Conservation (phyloP, 2,113 vertebrate genomes). For the Athene cunicularia region DNA sequence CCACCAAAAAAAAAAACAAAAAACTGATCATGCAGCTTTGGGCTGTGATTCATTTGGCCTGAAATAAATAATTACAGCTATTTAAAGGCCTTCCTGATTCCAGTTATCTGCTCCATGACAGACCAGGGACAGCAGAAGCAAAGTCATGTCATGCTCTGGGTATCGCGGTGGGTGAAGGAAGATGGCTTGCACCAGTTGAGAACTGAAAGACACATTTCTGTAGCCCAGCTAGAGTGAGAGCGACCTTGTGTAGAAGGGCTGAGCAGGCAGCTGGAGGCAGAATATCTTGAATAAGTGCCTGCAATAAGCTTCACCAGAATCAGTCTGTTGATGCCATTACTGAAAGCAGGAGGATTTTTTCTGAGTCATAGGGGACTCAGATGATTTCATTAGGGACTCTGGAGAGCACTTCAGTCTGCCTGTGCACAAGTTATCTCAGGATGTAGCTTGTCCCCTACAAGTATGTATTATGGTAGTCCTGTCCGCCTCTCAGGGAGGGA, state of each 20-base stretch:
- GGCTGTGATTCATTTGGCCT: conserved; percentile 36
- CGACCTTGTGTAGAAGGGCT: background rate
- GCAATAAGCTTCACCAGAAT: background rate
- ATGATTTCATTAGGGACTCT: background rate
- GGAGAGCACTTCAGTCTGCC: background rate
- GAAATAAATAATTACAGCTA: conserved; percentile 61
- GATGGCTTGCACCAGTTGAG: background rate
- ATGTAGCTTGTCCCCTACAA: background rate
- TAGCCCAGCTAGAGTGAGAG: background rate
- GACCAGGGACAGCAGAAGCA: background rate
- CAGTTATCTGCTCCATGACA: background rate
- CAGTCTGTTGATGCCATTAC: background rate
- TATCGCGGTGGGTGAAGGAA: background rate
- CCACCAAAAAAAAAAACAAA: background rate
- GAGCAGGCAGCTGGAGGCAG: background rate
- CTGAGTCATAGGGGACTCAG: background rate
- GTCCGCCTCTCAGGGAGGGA: background rate
- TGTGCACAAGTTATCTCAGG: background rate
- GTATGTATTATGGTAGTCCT: background rate
- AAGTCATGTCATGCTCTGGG: background rate
- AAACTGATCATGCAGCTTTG: background rate
- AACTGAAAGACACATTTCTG: background rate
- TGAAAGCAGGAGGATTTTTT: conserved; percentile 16
- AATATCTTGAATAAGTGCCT: background rate
- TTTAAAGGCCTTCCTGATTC: conserved; percentile 20